phyloP scores from a whole-genome alignment of 2,888 invertebrate species.

The Allacma fusca region DNA sequence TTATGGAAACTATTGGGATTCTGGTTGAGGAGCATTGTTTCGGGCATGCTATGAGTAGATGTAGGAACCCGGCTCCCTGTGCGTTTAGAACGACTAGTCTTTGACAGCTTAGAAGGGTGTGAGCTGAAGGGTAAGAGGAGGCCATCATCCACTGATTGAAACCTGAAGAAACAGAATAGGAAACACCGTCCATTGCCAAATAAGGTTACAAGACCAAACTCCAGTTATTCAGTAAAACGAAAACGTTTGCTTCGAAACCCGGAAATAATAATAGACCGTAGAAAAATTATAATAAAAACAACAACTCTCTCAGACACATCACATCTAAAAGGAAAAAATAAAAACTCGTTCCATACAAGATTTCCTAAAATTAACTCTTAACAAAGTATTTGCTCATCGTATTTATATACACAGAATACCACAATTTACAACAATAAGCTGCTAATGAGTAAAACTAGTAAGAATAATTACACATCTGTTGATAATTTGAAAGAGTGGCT shows the following conservation, averaged over 20 bases:
- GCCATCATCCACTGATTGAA: conserved; percentile 47
- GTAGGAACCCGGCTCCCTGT: conserved; percentile 40
- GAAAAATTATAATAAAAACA: neutral
- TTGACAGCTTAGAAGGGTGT: conserved; percentile 43
- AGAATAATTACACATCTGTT: neutral
- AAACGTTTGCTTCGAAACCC: neutral
- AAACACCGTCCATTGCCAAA: conserved; percentile 47
- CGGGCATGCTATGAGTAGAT: conserved; percentile 46
- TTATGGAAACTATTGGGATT: conserved; percentile 14
- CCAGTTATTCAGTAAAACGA: neutral
- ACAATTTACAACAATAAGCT: neutral
- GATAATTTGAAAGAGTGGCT: neutral
- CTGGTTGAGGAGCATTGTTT: conserved; percentile 29
- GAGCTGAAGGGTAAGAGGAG: conserved; percentile 39
- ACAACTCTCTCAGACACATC: neutral
- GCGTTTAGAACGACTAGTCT: conserved; percentile 40
- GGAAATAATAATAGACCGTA: neutral
- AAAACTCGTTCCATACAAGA: too few relatives aligned
- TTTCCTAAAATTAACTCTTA: too few relatives aligned
- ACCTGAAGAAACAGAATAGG: conserved; percentile 49
- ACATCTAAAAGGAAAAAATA: too few relatives aligned
- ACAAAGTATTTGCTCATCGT: too few relatives aligned
- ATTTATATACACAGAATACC: too few relatives aligned
- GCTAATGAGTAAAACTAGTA: neutral
- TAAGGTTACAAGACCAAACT: conserved; percentile 28